Conservation (phyloP, 2,797 vertebrate species). For the Eptatretus atami region DNA sequence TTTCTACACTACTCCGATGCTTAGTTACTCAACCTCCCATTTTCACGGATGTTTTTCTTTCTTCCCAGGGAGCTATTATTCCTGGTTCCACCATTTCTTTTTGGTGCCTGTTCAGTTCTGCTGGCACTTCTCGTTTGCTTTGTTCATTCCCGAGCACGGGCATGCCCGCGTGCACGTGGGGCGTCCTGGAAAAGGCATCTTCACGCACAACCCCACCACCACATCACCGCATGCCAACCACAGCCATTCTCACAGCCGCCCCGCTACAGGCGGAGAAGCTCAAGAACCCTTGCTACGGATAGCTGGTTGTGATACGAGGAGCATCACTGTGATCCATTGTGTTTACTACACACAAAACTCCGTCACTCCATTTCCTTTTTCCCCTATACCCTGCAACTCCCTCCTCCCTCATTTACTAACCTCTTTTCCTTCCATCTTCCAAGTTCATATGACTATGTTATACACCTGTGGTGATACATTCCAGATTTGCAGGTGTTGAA, state of each 20-base stretch:
- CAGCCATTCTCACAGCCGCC: constrained; percentile 25
- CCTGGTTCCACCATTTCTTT: constrained; percentile 51
- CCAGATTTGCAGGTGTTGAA: too few species aligned
- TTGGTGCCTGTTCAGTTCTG: constrained; percentile 52
- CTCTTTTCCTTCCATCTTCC: too few species aligned
- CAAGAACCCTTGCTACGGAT: constrained; percentile 50
- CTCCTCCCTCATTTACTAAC: too few species aligned
- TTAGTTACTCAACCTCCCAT: neutral
- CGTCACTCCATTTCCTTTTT: too few species aligned
- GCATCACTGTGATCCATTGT: neutral
- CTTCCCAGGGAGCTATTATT: constrained; percentile 37
- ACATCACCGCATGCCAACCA: constrained; percentile 44
- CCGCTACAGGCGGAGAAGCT: constrained; percentile 14
- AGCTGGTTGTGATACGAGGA: constrained; percentile 36
- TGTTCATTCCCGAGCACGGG: constrained; percentile 36
- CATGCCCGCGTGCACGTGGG: neutral
- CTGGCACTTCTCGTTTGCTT: constrained; percentile 48
- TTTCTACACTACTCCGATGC: rapidly evolving
- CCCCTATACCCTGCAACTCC: too few species aligned
- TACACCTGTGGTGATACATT: too few species aligned
- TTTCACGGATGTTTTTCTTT: neutral
- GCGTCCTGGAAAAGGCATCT: neutral
- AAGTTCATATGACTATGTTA: too few species aligned
- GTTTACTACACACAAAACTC: neutral
- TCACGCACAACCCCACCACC: constrained; percentile 28